Evolutionary conservation across 2,113 vertebrate genomes (phyloP), one percentile per base, ranked within the genome.

Genomic region (Pelmatolapia mariae): DNA sequence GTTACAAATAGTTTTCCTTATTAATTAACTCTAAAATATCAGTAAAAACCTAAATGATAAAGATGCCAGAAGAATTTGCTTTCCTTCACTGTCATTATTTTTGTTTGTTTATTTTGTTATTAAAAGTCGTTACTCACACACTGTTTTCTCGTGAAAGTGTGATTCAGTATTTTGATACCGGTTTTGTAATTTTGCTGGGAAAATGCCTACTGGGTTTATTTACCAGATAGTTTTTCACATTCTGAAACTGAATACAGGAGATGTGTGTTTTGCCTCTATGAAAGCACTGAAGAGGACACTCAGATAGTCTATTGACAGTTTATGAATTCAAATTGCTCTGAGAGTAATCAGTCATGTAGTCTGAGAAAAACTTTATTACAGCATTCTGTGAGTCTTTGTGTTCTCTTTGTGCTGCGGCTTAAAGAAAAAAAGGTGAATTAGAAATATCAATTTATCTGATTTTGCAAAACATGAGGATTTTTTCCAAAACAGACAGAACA

Each of bases 171-270:
- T n/a, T 53, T 52, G 9, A 53, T 53, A 0, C 45, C 0, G 45
- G 50, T 53, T 53, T n/a, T 53, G 3, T 0, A 10, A 53, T 53
- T 53, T n/a, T 0, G 3, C 50, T 53, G 0, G 0, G 50, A 53
- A 53, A 53, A 53, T 53, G 50, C 9, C 50, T 53, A 10, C 50
- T 53, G 50, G 0, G 19, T 53, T 53, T n/a, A 53, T 53, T 53
- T 53, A 53, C 9, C 50, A 53, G 19, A 53, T 53, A 53, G 9
- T n/a, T 53, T 53, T 53, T 53, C 50, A n/a, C 19, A 53, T 53
- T 53, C 19, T 53, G 50, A 53, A 53, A 0, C 9, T 53, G 50
- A 53, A 53, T 53, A 53, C 50, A 53, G 3, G 9, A 53, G 19
- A 53, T 53, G 19, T 53, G 50, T 53, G 52, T 53, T 22, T 53